A percentile compares a stretch with the other conserved stretches of the same genome.
These are phyloP conservation scores for Discoglossus pictus DNA, from an alignment of 2,797 vertebrate genomes.

Conservation along the genomic window DNA sequence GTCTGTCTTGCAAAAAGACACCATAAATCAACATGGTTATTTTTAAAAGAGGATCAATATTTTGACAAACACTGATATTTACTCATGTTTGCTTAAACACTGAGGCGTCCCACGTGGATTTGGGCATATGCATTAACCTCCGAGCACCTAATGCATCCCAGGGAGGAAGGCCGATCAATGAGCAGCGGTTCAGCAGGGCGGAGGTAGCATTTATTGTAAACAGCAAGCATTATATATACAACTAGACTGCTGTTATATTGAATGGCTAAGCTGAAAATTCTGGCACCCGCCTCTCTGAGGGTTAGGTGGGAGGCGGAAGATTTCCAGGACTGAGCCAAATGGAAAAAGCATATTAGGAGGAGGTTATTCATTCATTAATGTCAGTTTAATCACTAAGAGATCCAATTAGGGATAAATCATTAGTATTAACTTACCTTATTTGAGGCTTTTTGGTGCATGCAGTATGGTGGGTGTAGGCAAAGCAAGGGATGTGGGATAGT, in stretches of 20 bases:
- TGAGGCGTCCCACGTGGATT: constrained; percentile 55
- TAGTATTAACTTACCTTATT: constrained; percentile 73
- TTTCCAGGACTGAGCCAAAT: constrained; percentile 54
- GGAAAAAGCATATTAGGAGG: constrained; percentile 61
- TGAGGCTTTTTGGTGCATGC: constrained; percentile 61
- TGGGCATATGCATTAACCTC: constrained; percentile 68
- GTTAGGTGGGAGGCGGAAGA: constrained; percentile 50
- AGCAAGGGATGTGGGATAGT: neutral
- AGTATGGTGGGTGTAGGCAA: constrained; percentile 63
- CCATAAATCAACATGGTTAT: constrained; percentile 47
- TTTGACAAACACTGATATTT: constrained; percentile 66
- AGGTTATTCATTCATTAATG: constrained; percentile 74
- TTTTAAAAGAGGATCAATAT: constrained; percentile 65
- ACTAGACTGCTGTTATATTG: constrained; percentile 15
- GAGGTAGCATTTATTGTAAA: constrained; percentile 69
- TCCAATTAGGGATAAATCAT: constrained; percentile 81
- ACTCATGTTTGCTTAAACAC: constrained; percentile 59
- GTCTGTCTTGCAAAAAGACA: constrained; percentile 23
- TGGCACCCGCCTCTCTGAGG: constrained; percentile 46
- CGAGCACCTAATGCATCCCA: constrained; percentile 67
- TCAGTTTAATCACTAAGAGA: constrained; percentile 76
- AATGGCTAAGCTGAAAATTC: constrained; percentile 56
- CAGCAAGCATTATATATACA: constrained; percentile 54
- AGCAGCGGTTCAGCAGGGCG: constrained; percentile 57
- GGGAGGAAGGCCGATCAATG: constrained; percentile 54